Evolutionary conservation across 2,797 vertebrate species (phyloP), one percentile per base, ranked within the genome.

Genomic region (Leptodactylus fallax): DNA sequence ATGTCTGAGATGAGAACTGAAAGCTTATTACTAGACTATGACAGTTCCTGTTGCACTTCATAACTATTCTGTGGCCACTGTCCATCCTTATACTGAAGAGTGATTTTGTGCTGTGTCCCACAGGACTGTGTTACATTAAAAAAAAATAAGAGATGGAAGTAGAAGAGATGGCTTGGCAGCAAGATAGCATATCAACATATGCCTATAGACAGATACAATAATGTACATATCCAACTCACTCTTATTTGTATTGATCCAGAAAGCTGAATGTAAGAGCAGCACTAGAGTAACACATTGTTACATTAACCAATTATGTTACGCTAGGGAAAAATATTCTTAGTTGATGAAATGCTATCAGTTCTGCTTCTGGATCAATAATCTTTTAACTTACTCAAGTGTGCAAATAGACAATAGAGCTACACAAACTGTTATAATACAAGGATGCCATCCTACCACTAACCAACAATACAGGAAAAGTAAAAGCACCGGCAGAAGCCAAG

Each of bases 321-420:
- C 87, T 49, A 60, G 87, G 81, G 81, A 79, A 79, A 77, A 84
- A 88, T 79, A 76, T 58, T 79, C 27, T 78, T 55, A 49, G 81
- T 21, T 55, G 69, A 85, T 82, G 71, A 89, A 85, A 81, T 65
- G 45, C 87, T 74, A 88, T 85, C 60, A 81, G 55, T 81, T 85
- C 78, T 77, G 13, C 51, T 71, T 58, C 21, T 63, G 36, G 84
- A 89, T 82, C 87, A 85, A 86, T 88, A 85, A 81, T 69, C 49
- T 74, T 76, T 77, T 81, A 86, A 81, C 71, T 27, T 82, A 17
- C 49, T 82, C 51, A 78, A 79, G 84, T 76, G 49, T 63, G 69
- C 7, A n/a, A 27, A 72, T 72, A 60, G 47, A 83, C 79, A 79
- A 67, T 67, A 17, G 36, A 53, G 55, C 6, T 45, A 9, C 47